Conservation (phyloP, 2,113 vertebrate species). For the Arenaria interpres region DNA sequence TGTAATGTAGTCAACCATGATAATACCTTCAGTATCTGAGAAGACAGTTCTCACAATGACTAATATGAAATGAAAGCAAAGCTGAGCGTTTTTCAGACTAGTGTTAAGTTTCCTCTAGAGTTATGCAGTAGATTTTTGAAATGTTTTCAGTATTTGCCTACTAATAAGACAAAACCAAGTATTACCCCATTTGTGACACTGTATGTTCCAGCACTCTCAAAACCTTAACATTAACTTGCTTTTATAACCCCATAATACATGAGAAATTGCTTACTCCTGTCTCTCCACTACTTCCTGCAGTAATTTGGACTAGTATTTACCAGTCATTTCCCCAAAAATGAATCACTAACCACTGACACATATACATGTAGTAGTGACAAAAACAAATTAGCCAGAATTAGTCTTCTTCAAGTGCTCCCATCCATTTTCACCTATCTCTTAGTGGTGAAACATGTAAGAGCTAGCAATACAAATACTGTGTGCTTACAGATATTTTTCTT, state of each 20-base stretch:
- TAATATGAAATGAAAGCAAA: conserved; percentile 55
- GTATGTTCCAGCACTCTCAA: background rate
- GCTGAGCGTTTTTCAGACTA: conserved; percentile 12
- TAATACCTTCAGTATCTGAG: conserved; percentile 35
- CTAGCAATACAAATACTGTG: background rate
- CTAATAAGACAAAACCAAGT: background rate
- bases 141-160: background rate
- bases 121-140: background rate
- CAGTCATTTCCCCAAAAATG: background rate
- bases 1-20: conserved; percentile 68
- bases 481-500: background rate
- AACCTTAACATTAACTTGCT: background rate
- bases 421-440: background rate
- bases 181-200: background rate
- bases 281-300: background rate
- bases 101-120: background rate
- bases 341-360: background rate
- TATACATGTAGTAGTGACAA: background rate
- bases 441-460: background rate
- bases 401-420: background rate
- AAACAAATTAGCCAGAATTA: background rate
- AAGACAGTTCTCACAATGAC: conserved; percentile 52
- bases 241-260: background rate
- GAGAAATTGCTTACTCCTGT: background rate
- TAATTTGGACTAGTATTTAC: background rate